Conservation (phyloP, 92 coral and sea anemone species). For the Phymanthus crucifer region DNA sequence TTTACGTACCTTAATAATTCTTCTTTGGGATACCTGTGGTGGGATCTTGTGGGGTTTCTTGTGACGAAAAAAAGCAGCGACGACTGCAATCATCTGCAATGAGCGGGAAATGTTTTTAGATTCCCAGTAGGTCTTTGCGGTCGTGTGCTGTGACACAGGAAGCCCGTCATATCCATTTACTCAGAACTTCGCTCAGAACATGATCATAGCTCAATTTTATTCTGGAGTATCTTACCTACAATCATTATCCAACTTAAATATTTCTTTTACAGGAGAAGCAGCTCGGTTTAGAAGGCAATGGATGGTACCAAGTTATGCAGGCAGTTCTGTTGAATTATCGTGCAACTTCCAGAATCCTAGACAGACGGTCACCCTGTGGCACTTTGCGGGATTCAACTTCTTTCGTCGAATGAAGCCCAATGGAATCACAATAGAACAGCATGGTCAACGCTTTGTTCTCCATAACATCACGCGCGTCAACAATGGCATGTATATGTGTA, state of each 20-base stretch:
- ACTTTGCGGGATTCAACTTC: slow-evolving; percentile 10
- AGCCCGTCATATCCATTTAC: no score
- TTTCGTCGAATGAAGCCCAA: slow-evolving; percentile 26
- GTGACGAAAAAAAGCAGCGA: no score
- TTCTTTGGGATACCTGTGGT: no score
- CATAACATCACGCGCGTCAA: slow-evolving; percentile 18
- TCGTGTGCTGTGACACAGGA: no score
- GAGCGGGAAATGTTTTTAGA: no score
- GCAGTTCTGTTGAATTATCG: slow-evolving; percentile 20
- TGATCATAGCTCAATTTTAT: no score
- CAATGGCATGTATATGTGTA: slow-evolving; percentile 30
- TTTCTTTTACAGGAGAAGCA: background rate
- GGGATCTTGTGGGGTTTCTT: no score
- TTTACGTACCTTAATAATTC: no score
- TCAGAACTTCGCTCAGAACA: no score
- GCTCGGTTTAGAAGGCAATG: slow-evolving; percentile 2
- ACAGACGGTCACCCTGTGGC: slow-evolving; percentile 10
- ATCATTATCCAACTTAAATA: background rate
- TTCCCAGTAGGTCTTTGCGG: no score
- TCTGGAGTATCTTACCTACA: background rate
- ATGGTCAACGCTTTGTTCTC: slow-evolving; percentile 49
- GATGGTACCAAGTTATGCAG: background rate
- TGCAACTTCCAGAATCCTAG: background rate
- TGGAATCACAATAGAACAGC: slow-evolving; percentile 35
- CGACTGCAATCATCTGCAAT: no score